Evolutionary conservation across 2,888 invertebrate species (phyloP), one percentile per base, ranked within the genome.

Genomic region (Silvanus unidentatus): DNA sequence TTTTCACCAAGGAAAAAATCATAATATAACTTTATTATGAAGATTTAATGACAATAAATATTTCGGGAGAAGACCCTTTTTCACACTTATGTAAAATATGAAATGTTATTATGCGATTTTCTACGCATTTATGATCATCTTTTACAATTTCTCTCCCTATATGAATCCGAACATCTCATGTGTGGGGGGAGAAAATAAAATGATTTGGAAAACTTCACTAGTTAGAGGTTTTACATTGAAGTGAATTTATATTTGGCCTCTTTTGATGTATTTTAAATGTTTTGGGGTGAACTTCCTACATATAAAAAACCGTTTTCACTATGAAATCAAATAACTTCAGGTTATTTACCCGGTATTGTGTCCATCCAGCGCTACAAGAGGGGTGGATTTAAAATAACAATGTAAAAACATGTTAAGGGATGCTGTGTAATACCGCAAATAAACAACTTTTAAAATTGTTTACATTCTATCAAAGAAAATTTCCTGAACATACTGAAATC

Each of bases 301-400:
- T 62, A n/a, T n/a, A 63, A 63, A 62, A 66, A 62, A 62, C 59
- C 65, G 63, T 65, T 68, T 66, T 65, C 58, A 58, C 62, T 63
- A 65, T 62, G 60, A 69, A 69, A 67, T 68, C 67, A 65, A 69
- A 69, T 69, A 68, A 67, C 68, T 69, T 69, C 66, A 60, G 66
- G 68, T 67, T 69, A 65, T 69, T 69, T 68, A 67, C 68, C 59
- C 59, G 55, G 54, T 57, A 61, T 64, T 66, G 63, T 63, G 55
- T 52, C 45, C 52, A 43, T 53, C 51, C 42, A 46, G 46, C 43
- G 50, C 48, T 15, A 32, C 14, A 39, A 39, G 50, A 46, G 48
- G 57, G 62, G 65, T 54, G 62, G 64, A 64, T 65, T 65, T 65
- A 65, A 66, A 66, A 63, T 63, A 65, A 63, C 62, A 60, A 56